Percentiles rank a stretch among this genome's conserved stretches.
phyloP scores from a whole-genome alignment of 2,113 vertebrate species.

The Acanthisitta chloris region DNA sequence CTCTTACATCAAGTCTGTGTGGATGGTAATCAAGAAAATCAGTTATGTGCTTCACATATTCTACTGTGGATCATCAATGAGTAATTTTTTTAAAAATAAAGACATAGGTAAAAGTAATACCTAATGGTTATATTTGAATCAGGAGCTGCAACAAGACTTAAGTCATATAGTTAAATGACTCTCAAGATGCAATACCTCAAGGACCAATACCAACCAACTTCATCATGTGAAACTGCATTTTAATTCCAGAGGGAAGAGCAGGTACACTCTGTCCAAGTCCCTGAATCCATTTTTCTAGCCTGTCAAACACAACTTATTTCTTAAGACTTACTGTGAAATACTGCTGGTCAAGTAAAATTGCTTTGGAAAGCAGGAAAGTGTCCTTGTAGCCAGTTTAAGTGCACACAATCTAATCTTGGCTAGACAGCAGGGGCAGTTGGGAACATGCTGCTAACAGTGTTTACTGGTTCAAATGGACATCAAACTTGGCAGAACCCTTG shows the following conservation, averaged over 20 bases:
- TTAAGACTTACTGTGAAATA: background rate
- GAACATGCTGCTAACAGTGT: background rate
- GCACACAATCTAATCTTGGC: background rate
- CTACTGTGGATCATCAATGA: background rate
- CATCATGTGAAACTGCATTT: background rate
- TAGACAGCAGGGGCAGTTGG: background rate
- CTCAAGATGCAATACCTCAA: background rate
- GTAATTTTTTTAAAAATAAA: background rate
- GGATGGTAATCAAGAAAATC: background rate
- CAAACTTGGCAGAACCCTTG: background rate
- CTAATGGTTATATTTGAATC: background rate
- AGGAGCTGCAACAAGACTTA: background rate
- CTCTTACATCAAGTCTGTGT: background rate
- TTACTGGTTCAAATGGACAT: background rate
- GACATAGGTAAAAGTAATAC: background rate
- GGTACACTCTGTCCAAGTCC: background rate
- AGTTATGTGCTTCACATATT: background rate
- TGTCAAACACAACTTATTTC: background rate
- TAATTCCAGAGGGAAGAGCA: background rate
- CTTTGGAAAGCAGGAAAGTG: background rate
- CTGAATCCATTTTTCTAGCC: background rate
- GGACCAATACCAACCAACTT: background rate
- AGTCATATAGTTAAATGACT: background rate
- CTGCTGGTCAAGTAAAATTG: background rate
- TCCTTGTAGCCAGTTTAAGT: background rate